Conservation (phyloP, 2,888 invertebrate genomes). For the Philaethria dido region DNA sequence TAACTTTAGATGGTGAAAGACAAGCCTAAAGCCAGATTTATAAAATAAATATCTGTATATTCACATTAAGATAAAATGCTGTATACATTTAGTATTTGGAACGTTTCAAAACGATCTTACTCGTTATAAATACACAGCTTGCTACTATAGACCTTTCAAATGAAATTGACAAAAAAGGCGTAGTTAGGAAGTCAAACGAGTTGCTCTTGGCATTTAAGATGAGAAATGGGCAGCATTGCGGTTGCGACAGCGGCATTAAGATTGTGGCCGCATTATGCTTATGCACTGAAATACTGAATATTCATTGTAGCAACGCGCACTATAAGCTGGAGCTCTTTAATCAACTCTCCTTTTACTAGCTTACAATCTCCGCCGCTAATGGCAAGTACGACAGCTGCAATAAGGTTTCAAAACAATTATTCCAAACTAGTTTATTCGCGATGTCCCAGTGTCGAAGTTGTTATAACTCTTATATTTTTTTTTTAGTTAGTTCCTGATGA, state of each 20-base stretch:
- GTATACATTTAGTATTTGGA: not conserved
- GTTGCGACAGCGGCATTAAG: slow-evolving; percentile 69
- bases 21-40: not conserved
- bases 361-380: slow-evolving; percentile 53
- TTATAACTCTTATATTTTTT: slow-evolving; percentile 3
- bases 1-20: not conserved
- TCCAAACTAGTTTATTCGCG: slow-evolving; percentile 37
- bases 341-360: slow-evolving; percentile 65
- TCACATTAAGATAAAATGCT: not conserved
- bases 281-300: slow-evolving; percentile 76
- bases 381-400: slow-evolving; percentile 48
- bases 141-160: slow-evolving; percentile 25
- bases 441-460: not conserved
- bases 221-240: slow-evolving; percentile 76
- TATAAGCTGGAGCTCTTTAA: slow-evolving; percentile 66
- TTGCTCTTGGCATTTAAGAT: slow-evolving; percentile 73
- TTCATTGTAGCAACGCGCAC: slow-evolving; percentile 66
- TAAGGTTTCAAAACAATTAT: slow-evolving; percentile 46
- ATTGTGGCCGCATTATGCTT: slow-evolving; percentile 73
- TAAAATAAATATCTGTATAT: not conserved
- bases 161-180: slow-evolving; percentile 39
- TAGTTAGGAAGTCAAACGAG: slow-evolving; percentile 50
- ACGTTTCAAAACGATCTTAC: slow-evolving; percentile 5
- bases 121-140: slow-evolving; percentile 6
- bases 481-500: too few relatives aligned